Conservation (phyloP, 1,140 invertebrate genomes). For the Vanessa tameamea region DNA sequence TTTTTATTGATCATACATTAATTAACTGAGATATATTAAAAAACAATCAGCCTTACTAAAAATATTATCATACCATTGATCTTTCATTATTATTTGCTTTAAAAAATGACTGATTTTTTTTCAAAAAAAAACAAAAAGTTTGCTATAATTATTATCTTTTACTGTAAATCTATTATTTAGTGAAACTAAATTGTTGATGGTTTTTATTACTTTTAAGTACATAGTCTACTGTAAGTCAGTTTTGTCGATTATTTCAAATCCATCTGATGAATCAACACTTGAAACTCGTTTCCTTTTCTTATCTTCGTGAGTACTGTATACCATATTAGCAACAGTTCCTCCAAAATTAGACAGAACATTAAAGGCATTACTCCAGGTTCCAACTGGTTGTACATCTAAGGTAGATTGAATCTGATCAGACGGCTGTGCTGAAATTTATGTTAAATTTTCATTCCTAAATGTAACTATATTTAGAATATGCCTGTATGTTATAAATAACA, state of each 20-base stretch:
- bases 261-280: conserved; percentile 72
- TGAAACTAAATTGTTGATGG: neutral
- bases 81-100: too few species aligned
- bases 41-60: too few species aligned
- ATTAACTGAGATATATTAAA: too few species aligned
- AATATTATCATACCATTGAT: too few species aligned
- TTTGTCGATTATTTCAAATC: conserved; percentile 77
- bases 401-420: conserved; percentile 58
- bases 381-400: conserved; percentile 57
- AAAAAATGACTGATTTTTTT: too few species aligned
- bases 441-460: too few species aligned
- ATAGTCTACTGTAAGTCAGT: conserved; percentile 48
- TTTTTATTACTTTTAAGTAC: conserved; percentile 21
- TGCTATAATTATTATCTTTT: neutral
- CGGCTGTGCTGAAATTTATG: conserved; percentile 55
- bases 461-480: neutral
- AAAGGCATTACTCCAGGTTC: conserved; percentile 64
- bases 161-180: neutral
- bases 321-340: conserved; percentile 64
- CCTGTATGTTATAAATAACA: neutral
- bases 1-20: too few species aligned
- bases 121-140: neutral
- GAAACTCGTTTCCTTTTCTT: conserved; percentile 61
- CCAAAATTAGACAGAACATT: conserved; percentile 65
- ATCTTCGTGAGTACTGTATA: conserved; percentile 51